Evolutionary conservation across 1,140 invertebrate species (phyloP).

Genomic region (Amphibalanus amphitrite): DNA sequence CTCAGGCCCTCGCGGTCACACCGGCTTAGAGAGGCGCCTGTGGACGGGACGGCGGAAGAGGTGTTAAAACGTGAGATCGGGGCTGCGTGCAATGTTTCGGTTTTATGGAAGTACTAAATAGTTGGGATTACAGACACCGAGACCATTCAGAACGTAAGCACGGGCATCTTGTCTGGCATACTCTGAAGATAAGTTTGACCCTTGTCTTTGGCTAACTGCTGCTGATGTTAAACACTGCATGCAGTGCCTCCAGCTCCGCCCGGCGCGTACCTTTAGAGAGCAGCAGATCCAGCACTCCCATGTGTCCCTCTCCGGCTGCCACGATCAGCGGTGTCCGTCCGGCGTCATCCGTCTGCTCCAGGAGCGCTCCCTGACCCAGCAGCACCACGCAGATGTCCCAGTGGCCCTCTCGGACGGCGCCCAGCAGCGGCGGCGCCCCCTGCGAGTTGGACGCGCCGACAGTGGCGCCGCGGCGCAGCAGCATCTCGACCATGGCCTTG

Average conservation of each 20-base stretch:
- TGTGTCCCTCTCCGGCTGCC: constrained; percentile 77
- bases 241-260: too few relatives aligned
- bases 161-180: too few relatives aligned
- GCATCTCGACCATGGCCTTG: constrained; percentile 50
- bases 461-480: constrained; percentile 63
- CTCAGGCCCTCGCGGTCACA: constrained; percentile 74
- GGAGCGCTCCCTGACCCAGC: constrained; percentile 34
- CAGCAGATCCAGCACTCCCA: constrained; percentile 68
- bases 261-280: constrained; percentile 64
- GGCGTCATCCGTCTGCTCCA: constrained; percentile 45
- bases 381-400: constrained; percentile 51
- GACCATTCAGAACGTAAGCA: too few relatives aligned
- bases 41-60: too few relatives aligned
- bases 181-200: too few relatives aligned
- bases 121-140: too few relatives aligned
- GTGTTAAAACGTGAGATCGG: too few relatives aligned
- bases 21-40: constrained; percentile 28
- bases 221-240: too few relatives aligned
- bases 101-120: too few relatives aligned
- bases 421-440: constrained; percentile 57
- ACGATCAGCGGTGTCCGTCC: constrained; percentile 66
- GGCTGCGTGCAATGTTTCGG: too few relatives aligned
- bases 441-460: constrained; percentile 46
- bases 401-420: constrained; percentile 72
- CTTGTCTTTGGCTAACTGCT: too few relatives aligned